These are phyloP conservation scores for Clarias batrachus DNA, from an alignment of 2,113 vertebrate genomes.

Conservation along the genomic window DNA sequence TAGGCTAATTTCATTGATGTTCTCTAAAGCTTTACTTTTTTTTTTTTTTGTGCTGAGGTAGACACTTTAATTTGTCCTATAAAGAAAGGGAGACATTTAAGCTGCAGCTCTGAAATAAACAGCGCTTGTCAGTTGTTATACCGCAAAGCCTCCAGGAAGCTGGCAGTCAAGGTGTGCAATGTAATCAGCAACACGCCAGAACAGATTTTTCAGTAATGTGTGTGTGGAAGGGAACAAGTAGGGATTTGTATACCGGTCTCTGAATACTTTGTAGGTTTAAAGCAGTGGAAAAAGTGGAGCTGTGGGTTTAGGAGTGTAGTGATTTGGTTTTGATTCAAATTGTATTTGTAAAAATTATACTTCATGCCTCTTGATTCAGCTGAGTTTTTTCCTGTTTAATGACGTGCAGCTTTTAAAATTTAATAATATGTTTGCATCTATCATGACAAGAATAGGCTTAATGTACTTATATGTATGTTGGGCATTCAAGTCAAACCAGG, in stretches of 20 bases:
- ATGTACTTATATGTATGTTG: not conserved
- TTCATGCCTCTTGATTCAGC: not conserved
- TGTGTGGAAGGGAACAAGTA: not conserved
- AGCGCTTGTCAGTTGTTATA: not conserved
- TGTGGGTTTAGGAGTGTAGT: not conserved
- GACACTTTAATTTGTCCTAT: not conserved
- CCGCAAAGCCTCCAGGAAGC: not conserved
- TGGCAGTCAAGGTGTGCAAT: not conserved
- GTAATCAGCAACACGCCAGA: slow-evolving; percentile 6
- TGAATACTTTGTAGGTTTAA: not conserved
- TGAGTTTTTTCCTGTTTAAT: not conserved
- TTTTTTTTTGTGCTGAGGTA: not conserved
- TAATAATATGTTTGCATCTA: not conserved
- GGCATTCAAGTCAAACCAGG: too few relatives aligned
- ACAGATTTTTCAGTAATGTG: not conserved
- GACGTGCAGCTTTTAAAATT: not conserved
- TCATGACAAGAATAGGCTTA: not conserved
- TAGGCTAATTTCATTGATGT: not conserved
- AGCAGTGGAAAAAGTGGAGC: not conserved
- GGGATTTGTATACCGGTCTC: not conserved
- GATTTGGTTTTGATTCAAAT: not conserved
- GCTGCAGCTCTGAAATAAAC: slow-evolving; percentile 9
- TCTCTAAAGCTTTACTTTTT: slow-evolving; percentile 20
- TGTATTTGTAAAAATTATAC: not conserved
- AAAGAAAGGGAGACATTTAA: not conserved